Evolutionary conservation across 2,797 vertebrate species (phyloP), one percentile per base, ranked within the genome.

Genomic region (Rhinophrynus dorsalis): DNA sequence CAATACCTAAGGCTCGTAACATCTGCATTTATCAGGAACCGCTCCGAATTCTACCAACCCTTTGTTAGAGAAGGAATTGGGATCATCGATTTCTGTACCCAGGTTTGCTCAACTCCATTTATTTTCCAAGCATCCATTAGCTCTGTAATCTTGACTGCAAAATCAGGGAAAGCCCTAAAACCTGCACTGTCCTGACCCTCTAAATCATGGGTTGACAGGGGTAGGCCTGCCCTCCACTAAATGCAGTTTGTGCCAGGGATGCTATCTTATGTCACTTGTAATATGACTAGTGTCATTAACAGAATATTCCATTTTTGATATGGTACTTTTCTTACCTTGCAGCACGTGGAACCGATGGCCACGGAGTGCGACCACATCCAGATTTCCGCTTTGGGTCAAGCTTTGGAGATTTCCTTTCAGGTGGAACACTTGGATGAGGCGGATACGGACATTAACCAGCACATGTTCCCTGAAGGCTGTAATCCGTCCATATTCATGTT

Each of bases 1-100:
- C 91, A 91, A 75, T 95, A 90, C 75, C 77, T 95, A 51, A 78
- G 93, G 68, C 86, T 94, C 68, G 86, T 95, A 73, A 91, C 93
- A 0, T 94, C 93, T 0, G 90, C 91, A 1, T 89, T 92, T 82
- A 82, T 94, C 71, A 90, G 84, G 77, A 93, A 85, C 79, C 79
- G 90, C 0, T 80, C 86, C 0, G 90, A 93, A 20, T 91, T 92
- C 81, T 95, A 93, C 81, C 78, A 82, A 30, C 84, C 91, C 77
- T 95, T 95, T 74, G 81, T 95, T 5, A 81, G 79, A 0, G 92
- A 92, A 67, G 88, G 90, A 1, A 86, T 90, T 27, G 81, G 84
- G 72, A 81, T 95, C 15, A 86, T 81, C 5, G 83, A 80, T 30
- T 94, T 94, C 84, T 94, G 93, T 67, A 80, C 80, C 44, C 89